These are phyloP conservation scores for Agonopterix heracliana DNA, from an alignment of 2,888 invertebrate genomes.

Conservation along the genomic window DNA sequence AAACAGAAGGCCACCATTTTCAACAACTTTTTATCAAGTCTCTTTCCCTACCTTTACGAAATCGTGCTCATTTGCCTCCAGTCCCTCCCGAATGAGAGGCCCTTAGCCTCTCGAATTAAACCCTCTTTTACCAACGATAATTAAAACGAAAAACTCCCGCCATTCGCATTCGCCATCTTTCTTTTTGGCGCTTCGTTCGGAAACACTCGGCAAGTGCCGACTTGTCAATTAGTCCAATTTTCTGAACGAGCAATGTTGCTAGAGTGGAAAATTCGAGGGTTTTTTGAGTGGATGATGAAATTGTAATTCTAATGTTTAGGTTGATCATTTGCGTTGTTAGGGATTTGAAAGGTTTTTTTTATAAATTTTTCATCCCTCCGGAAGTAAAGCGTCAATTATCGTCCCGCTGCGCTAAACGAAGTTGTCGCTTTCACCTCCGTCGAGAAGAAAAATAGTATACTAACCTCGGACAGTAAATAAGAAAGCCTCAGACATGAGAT, in stretches of 20 bases:
- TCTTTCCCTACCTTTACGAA: not conserved
- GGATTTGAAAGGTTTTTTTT: too few species aligned
- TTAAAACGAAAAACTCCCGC: constrained; percentile 42
- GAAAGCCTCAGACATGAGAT: too few species aligned
- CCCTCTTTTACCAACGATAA: constrained; percentile 30
- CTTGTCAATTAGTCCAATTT: constrained; percentile 59
- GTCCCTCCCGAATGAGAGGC: constrained; percentile 15
- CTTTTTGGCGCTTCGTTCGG: constrained; percentile 33
- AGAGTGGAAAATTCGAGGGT: constrained; percentile 27
- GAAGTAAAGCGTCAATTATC: too few species aligned
- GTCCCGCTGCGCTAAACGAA: too few species aligned
- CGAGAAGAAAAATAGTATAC: too few species aligned
- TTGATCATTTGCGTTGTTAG: too few species aligned
- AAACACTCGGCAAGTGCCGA: constrained; percentile 33
- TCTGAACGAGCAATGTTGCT: constrained; percentile 44
- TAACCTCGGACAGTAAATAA: too few species aligned
- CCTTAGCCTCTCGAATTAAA: constrained; percentile 26
- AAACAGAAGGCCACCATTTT: too few species aligned
- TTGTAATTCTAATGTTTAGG: not conserved
- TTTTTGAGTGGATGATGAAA: constrained; percentile 14
- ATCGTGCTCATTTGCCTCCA: constrained; percentile 1
- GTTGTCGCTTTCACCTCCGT: too few species aligned
- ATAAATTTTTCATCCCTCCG: too few species aligned
- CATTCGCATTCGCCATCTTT: constrained; percentile 25
- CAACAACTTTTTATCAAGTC: too few species aligned